Evolutionary conservation across 2,888 invertebrate species (phyloP).

Genomic region (Pyrrhosoma nymphula): DNA sequence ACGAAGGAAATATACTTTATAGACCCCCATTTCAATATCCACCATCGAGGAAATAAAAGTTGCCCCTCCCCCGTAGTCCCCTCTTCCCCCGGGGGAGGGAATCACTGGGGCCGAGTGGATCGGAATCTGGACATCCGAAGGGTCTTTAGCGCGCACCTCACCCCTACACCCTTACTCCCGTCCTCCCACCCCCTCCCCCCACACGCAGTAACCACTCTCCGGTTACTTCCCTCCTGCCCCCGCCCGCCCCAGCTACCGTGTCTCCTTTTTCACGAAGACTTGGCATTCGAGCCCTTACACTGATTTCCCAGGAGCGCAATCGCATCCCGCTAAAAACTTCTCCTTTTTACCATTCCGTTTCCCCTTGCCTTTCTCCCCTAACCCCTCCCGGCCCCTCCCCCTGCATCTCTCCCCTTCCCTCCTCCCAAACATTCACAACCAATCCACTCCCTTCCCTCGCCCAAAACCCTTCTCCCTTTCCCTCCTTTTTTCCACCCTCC

Average conservation of each 20-base stretch:
- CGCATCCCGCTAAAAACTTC: constrained; percentile 65
- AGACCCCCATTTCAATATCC: background rate
- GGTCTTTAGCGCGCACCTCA: constrained; percentile 48
- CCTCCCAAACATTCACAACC: background rate
- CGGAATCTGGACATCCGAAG: constrained; percentile 53
- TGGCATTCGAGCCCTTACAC: constrained; percentile 61
- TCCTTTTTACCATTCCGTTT: constrained; percentile 58
- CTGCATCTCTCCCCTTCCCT: background rate
- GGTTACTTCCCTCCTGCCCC: background rate
- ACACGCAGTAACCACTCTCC: background rate
- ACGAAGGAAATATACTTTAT: background rate
- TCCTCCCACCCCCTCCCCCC: background rate
- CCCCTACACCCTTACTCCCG: background rate
- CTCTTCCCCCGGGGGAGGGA: background rate
- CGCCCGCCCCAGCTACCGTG: background rate
- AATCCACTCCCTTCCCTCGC: background rate
- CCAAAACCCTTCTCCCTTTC: background rate
- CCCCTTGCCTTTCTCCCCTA: background rate
- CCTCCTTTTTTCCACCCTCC: background rate
- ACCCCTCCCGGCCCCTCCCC: background rate
- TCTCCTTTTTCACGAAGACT: constrained; percentile 61
- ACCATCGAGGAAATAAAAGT: background rate
- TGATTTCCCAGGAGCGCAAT: constrained; percentile 65
- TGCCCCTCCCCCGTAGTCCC: background rate
- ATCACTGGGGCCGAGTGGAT: constrained; percentile 32